These are phyloP conservation scores for Dryoscopus gambensis DNA, from an alignment of 2,113 vertebrate species.

Conservation along the genomic window DNA sequence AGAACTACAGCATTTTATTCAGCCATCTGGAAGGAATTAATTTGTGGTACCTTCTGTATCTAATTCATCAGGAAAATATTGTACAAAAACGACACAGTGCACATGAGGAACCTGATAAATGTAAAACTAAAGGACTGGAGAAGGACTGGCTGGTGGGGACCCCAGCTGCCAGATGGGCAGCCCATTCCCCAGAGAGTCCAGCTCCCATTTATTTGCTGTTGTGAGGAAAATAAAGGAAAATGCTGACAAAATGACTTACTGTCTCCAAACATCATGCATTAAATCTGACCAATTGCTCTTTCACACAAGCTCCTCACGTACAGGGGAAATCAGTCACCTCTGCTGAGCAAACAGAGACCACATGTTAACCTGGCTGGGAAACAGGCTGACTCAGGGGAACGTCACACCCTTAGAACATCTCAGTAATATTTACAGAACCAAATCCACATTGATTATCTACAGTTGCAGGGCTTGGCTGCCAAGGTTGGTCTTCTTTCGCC, in stretches of 20 bases:
- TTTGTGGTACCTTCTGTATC: constrained; percentile 41
- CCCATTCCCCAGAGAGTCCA: neutral
- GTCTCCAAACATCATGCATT: neutral
- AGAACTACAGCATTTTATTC: constrained; percentile 13
- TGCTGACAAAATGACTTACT: neutral
- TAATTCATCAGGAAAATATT: constrained; percentile 21
- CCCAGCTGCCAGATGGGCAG: neutral
- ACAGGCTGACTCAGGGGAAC: constrained; percentile 1
- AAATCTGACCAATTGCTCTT: neutral
- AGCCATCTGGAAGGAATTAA: constrained; percentile 54
- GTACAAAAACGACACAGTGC: neutral
- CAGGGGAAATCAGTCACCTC: neutral
- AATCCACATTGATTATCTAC: neutral
- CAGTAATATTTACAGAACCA: constrained; percentile 31
- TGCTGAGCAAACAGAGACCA: neutral
- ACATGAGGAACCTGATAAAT: neutral
- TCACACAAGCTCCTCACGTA: neutral
- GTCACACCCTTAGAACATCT: neutral
- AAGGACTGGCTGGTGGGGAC: neutral
- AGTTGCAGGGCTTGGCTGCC: neutral
- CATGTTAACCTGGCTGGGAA: neutral
- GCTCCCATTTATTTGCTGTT: neutral
- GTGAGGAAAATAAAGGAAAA: neutral
- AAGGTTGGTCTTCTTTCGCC: neutral
- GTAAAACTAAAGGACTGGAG: neutral